These are phyloP conservation scores for Idris sp. DNA, from an alignment of 1,140 invertebrate species.

Conservation along the genomic window DNA sequence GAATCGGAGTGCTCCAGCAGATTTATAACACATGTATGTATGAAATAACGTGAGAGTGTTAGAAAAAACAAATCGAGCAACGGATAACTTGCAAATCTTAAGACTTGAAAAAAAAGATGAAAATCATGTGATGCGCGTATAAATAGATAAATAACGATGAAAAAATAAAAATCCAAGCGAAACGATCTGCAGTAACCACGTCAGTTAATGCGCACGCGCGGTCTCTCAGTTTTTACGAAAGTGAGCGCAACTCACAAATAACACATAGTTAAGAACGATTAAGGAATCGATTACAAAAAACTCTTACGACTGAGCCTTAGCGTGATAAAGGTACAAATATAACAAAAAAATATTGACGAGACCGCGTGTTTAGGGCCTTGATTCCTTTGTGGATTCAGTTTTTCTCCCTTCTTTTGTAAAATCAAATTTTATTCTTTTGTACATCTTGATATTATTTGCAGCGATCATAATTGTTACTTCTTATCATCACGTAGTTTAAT, in stretches of 20 bases:
- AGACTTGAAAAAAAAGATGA: slow-evolving; percentile 36
- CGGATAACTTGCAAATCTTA: slow-evolving; percentile 22
- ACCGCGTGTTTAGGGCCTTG: slow-evolving; percentile 36
- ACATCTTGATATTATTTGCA: too few relatives aligned
- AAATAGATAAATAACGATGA: slow-evolving; percentile 29
- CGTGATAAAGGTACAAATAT: slow-evolving; percentile 63
- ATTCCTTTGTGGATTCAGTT: slow-evolving; percentile 3
- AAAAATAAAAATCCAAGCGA: slow-evolving; percentile 44
- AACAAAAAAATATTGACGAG: slow-evolving; percentile 36
- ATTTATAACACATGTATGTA: slow-evolving; percentile 13
- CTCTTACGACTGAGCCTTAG: slow-evolving; percentile 76
- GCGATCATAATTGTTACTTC: too few relatives aligned
- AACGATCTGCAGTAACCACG: slow-evolving; percentile 66
- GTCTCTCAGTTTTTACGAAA: slow-evolving; percentile 49
- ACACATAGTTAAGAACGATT: slow-evolving; percentile 51
- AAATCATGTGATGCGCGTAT: slow-evolving; percentile 24
- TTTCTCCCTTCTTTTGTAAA: background rate
- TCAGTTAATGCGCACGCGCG: slow-evolving; percentile 45
- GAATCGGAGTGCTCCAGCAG: slow-evolving; percentile 17
- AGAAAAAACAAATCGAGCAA: slow-evolving; percentile 9
- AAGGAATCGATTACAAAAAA: slow-evolving; percentile 65
- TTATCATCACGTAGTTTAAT: too few relatives aligned
- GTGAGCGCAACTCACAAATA: slow-evolving; percentile 68
- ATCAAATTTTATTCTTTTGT: too few relatives aligned
- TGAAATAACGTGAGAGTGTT: slow-evolving; percentile 20